These are phyloP conservation scores for Scelioninae gen. 1 DNA, from an alignment of 2,888 invertebrate species.

Conservation along the genomic window DNA sequence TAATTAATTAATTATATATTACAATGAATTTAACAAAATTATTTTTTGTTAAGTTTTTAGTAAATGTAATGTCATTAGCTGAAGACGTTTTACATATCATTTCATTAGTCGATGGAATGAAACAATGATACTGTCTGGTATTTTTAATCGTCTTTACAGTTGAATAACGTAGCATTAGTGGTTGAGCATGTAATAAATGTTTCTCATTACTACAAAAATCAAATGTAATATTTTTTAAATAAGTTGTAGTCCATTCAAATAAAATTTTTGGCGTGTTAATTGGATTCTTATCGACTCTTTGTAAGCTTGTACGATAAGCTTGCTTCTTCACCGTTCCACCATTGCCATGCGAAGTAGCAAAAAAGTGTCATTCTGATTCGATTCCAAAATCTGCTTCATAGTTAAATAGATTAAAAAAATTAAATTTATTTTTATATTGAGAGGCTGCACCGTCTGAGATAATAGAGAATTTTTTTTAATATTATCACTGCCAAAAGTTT, in stretches of 20 bases:
- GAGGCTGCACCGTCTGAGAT: slow-evolving; percentile 58
- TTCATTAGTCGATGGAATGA: background rate
- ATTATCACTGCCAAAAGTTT: slow-evolving; percentile 8
- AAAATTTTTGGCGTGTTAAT: slow-evolving; percentile 16
- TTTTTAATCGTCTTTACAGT: slow-evolving; percentile 2
- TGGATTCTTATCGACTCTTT: slow-evolving; percentile 16
- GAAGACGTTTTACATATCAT: background rate
- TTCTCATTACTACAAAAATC: slow-evolving; percentile 24
- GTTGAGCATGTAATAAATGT: background rate
- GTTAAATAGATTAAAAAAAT: slow-evolving; percentile 51
- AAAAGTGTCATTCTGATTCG: slow-evolving; percentile 52
- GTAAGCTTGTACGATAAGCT: slow-evolving; percentile 52
- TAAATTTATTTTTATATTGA: slow-evolving; percentile 17
- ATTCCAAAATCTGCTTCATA: slow-evolving; percentile 51
- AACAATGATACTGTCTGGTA: slow-evolving; percentile 24
- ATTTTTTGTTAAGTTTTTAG: background rate
- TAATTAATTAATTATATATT: background rate
- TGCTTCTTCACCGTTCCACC: slow-evolving; percentile 34
- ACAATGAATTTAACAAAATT: background rate
- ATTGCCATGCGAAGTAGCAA: slow-evolving; percentile 55
- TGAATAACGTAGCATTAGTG: background rate
- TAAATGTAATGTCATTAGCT: background rate
- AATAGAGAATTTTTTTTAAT: slow-evolving; percentile 48
- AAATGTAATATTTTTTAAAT: slow-evolving; percentile 32
- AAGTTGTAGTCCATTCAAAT: slow-evolving; percentile 34